phyloP scores from a whole-genome alignment of 2,888 invertebrate genomes.

The Corbicula japonica region DNA sequence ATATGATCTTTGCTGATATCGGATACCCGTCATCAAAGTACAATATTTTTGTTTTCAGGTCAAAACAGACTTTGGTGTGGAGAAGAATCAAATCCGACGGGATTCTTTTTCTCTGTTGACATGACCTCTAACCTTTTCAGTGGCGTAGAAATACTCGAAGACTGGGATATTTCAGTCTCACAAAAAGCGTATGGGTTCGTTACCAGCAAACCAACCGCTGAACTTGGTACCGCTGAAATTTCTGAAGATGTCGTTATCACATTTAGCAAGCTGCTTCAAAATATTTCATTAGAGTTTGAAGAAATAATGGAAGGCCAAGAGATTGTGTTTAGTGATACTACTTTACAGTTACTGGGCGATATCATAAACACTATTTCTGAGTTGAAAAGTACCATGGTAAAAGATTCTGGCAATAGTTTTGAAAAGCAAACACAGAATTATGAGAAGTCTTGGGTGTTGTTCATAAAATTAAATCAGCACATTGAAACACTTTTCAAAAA shows the following conservation, averaged over 20 bases:
- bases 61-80: constrained; percentile 50
- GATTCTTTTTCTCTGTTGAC: constrained; percentile 45
- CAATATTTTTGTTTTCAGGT: too few relatives aligned
- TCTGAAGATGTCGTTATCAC: not conserved
- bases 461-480: not conserved
- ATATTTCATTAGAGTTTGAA: not conserved
- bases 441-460: not conserved
- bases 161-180: constrained; percentile 29
- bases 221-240: not conserved
- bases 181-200: constrained; percentile 40
- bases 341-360: not conserved
- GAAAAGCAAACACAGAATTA: not conserved
- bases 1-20: too few relatives aligned
- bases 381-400: not conserved
- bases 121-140: constrained; percentile 39
- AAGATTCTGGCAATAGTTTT: not conserved
- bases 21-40: too few relatives aligned
- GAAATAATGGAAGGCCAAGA: not conserved
- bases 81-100: constrained; percentile 53
- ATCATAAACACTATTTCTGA: not conserved
- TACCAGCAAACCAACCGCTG: constrained; percentile 22
- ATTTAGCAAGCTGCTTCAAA: not conserved
- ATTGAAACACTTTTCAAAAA: not conserved
- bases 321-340: not conserved
- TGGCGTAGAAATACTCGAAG: constrained; percentile 44